Base-by-base conservation (phyloP, 2,797 vertebrate genomes). In the Semotilus atromaculatus region DNA sequence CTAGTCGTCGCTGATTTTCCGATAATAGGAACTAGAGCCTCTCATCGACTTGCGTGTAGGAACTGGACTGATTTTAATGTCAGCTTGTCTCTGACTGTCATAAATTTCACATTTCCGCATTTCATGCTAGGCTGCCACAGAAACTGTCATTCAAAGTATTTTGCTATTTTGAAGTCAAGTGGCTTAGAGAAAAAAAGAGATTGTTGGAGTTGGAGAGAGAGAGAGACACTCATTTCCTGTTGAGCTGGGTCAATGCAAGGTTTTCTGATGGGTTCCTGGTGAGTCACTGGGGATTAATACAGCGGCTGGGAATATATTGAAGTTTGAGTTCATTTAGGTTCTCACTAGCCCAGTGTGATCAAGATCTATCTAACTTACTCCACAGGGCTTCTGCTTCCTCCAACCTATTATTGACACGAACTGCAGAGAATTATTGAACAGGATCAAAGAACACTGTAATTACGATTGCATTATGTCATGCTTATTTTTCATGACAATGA, bases 171-270 rank as follows among this genome's bases (percentile, higher is more conserved):
- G 82, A 73, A 71, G 51, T 84, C 83, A 84, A 84, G 67, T 84
- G 66, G 75, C 75, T 79, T 62, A 58, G 29, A 58, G 51, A 38
- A 53, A 34, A 29, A 53, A 68, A 11, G 18, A 77, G 29, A 64
- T 64, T 31, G 60, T 40, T 31, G 68, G 45, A 77, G 70, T 26
- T 40, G 3, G 72, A 62, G 79, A 72, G 21, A 26, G n/a, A 26
- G 67, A 80, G 81, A 80, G 78, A 83, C 23, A 80, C 86, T 85
- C 48, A 88, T 89, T 86, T 86, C 83, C 85, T 88, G 80, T 88
- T 86, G 53, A 83, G 74, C 16, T 60, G 71, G 60, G 78, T 62
- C 70, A 71, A 36, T 75, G 87, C 31, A 67, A 45, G 77, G 23
- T 29, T 81, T 72, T 83, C 71, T 64, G 60, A 80, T 43, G 34